phyloP scores from a whole-genome alignment of 2,888 invertebrate species.

The Papilio demoleus region DNA sequence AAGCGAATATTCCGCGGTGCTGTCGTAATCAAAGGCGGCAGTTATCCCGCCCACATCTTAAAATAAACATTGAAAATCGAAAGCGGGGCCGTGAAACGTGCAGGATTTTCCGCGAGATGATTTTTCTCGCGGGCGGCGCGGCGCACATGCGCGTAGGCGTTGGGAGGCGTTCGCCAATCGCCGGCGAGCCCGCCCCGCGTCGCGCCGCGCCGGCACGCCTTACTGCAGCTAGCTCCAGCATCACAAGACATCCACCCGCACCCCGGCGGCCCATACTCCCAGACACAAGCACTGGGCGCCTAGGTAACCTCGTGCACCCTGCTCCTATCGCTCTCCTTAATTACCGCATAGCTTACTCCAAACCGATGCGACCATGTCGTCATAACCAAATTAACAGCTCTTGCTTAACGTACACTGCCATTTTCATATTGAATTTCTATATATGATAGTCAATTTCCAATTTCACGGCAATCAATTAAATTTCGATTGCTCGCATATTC shows the following conservation, averaged over 20 bases:
- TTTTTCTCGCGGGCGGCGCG: constrained; percentile 70
- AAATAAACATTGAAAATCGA: constrained; percentile 65
- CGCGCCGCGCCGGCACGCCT: constrained; percentile 63
- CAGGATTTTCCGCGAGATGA: constrained; percentile 69
- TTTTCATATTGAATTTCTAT: constrained; percentile 23
- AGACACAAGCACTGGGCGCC: neutral
- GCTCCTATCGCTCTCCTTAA: constrained; percentile 16
- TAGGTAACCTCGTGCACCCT: constrained; percentile 34
- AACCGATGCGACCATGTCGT: constrained; percentile 9
- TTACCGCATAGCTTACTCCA: constrained; percentile 1
- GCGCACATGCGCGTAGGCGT: constrained; percentile 79
- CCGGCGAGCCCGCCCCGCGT: constrained; percentile 74
- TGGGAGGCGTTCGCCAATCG: constrained; percentile 83
- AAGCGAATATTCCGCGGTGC: constrained; percentile 20
- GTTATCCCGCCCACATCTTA: constrained; percentile 67
- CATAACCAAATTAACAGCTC: constrained; percentile 22
- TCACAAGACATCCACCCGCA: constrained; percentile 50
- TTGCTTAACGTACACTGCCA: constrained; percentile 8
- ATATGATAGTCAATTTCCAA: constrained; percentile 15
- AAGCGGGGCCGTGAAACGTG: constrained; percentile 53
- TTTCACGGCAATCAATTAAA: constrained; percentile 12
- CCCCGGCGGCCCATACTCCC: constrained; percentile 12
- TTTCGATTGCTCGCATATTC: neutral
- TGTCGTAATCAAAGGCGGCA: constrained; percentile 49
- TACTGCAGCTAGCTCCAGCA: constrained; percentile 49